Base-by-base conservation (phyloP, 2,797 vertebrate genomes). In the Enteromius fasciolatus region DNA sequence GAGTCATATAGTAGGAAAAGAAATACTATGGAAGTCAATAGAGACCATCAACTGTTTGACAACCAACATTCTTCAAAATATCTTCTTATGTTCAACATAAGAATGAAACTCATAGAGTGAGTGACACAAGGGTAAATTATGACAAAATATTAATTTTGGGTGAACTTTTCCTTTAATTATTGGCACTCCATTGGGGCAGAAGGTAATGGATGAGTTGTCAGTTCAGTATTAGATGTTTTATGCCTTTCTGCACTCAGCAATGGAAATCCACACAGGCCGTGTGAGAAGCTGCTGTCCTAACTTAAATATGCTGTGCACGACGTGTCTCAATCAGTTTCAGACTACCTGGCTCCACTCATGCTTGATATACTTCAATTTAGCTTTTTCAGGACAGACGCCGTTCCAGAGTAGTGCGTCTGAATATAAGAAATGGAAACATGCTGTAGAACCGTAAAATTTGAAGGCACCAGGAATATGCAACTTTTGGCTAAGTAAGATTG, bases 291-390 rank as follows among this genome's bases (percentile, higher is more conserved):
- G 72, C 61, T 69, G 28, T 69, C 20, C 23, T 76, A 28, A 59
- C 12, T n/a, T 69, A 33, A 69, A 39, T 69, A 82, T 68, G 80
- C 72, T n/a, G 63, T 76, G 72, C 80, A 76, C 36, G 39, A 59
- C 46, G 63, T 69, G 36, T 68, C 64, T 82, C 73, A 76, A 76
- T 82, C 73, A 76, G 48, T 76, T 82, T 76, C 48, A 31, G 72
- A 66, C 61, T 76, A 50, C 59, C 78, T 46, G 74, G 54, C 61
- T 63, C 36, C 46, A n/a, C 74, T 78, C 84, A 57, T 68, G 64
- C 50, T 63, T 72, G 78, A 63, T 80, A 67, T 39, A 77, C 57
- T 85, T 76, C 41, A 73, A 15, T 78, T 39, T 23, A 50, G 28
- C 11, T 54, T 77, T 52, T 78, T 23, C 20, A 20, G 52, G n/a